Conservation (phyloP, 37 sponge, comb jelly and placozoan species). For the Petrosia ficiformis region DNA sequence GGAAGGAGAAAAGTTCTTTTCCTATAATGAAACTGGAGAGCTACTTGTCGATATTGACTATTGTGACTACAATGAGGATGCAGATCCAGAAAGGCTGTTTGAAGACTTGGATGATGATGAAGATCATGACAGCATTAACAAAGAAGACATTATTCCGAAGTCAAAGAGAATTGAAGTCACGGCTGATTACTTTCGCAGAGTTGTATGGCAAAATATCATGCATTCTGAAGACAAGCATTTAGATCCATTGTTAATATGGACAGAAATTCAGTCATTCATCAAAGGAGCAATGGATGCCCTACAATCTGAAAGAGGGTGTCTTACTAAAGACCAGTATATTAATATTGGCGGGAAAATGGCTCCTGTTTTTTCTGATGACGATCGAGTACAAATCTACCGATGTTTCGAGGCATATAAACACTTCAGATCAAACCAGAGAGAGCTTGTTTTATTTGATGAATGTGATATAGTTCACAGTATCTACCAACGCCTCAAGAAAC, state of each 20-base stretch:
- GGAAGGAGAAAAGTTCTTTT: slow-evolving; percentile 55
- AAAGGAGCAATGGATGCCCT: slow-evolving; percentile 77
- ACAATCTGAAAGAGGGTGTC: slow-evolving; percentile 31
- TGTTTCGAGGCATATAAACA: slow-evolving; percentile 45
- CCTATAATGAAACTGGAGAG: slow-evolving; percentile 30
- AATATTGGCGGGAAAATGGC: slow-evolving; percentile 64
- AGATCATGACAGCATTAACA: not conserved
- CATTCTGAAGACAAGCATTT: not conserved
- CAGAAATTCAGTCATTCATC: slow-evolving; percentile 82
- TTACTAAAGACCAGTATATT: slow-evolving; percentile 51
- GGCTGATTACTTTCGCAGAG: slow-evolving; percentile 29
- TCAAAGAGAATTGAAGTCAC: slow-evolving; percentile 24
- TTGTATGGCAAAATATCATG: slow-evolving; percentile 33
- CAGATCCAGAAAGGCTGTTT: slow-evolving; percentile 27
- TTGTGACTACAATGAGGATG: slow-evolving; percentile 46
- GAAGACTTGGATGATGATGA: slow-evolving; percentile 24
- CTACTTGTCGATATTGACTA: slow-evolving; percentile 38
- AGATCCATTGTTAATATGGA: slow-evolving; percentile 72
- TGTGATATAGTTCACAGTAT: slow-evolving; percentile 21
- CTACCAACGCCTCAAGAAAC: slow-evolving; percentile 10
- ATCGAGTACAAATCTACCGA: slow-evolving; percentile 49
- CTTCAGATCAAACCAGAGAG: not conserved
- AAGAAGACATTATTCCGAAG: slow-evolving; percentile 6
- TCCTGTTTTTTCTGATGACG: slow-evolving; percentile 53
- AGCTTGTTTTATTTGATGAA: slow-evolving; percentile 23